A percentile compares a stretch with the other conserved stretches of the same genome.
phyloP scores from a whole-genome alignment of 1,140 invertebrate species.

The Hesperophylax magnus region DNA sequence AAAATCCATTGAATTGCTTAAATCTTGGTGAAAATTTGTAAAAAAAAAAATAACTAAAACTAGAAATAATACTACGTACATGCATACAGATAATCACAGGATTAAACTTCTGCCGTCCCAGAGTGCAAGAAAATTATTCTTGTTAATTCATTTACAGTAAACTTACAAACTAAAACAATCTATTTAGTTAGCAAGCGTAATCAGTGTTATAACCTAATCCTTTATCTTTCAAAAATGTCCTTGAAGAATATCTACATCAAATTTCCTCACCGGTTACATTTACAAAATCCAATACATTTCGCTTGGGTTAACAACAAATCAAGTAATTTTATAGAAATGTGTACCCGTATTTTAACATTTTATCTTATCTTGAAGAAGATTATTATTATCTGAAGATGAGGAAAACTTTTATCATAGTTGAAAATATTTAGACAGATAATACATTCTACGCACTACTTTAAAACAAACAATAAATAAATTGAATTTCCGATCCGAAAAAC shows the following conservation, averaged over 20 bases:
- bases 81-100: constrained; percentile 28
- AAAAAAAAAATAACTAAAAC: not conserved
- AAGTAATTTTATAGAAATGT: not conserved
- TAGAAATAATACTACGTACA: constrained; percentile 9
- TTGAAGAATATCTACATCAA: constrained; percentile 22
- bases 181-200: constrained; percentile 37
- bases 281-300: not conserved
- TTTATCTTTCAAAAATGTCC: constrained; percentile 15
- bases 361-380: not conserved
- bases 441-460: too few species aligned
- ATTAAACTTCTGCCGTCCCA: constrained; percentile 13
- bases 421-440: not conserved
- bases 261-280: too few species aligned
- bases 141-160: constrained; percentile 13
- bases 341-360: constrained; percentile 1
- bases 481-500: too few species aligned
- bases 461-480: too few species aligned
- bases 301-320: not conserved
- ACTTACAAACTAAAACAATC: constrained; percentile 21
- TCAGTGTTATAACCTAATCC: constrained; percentile 30
- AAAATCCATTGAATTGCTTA: too few species aligned
- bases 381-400: not conserved
- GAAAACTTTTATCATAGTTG: not conserved
- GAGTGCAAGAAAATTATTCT: constrained; percentile 26
- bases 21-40: too few species aligned